These are phyloP conservation scores for Thomomys bottae DNA, from an alignment of 2,113 vertebrate species.

Conservation along the genomic window DNA sequence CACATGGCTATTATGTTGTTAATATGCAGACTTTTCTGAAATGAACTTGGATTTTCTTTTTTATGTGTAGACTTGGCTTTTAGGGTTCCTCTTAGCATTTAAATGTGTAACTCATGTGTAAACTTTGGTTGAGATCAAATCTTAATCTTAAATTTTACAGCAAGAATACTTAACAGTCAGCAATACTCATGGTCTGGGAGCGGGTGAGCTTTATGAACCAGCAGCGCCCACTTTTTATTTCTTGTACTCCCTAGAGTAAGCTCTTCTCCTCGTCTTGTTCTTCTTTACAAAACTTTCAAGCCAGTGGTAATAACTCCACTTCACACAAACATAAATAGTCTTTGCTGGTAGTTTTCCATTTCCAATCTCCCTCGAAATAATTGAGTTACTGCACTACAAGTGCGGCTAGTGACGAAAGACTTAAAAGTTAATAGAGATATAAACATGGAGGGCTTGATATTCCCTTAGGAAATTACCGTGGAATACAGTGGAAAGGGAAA, in stretches of 20 bases:
- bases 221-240: neutral
- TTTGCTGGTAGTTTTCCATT: slow-evolving; percentile 51
- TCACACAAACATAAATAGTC: slow-evolving; percentile 69
- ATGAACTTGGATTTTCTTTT: too few relatives aligned
- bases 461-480: slow-evolving; percentile 70
- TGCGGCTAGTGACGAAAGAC: slow-evolving; percentile 55
- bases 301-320: slow-evolving; percentile 12
- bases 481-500: slow-evolving; percentile 45
- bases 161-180: neutral
- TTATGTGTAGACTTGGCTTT: too few relatives aligned
- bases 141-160: neutral
- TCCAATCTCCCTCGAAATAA: slow-evolving; percentile 73
- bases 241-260: neutral
- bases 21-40: neutral
- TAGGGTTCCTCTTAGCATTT: neutral
- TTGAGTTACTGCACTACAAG: slow-evolving; percentile 68
- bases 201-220: rapidly evolving
- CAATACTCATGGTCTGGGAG: too few relatives aligned
- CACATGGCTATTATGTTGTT: neutral
- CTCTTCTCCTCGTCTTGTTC: neutral
- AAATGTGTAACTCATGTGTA: too few relatives aligned
- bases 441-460: slow-evolving; percentile 33
- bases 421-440: slow-evolving; percentile 69
- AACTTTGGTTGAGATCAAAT: neutral
- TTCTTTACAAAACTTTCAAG: neutral